Base-by-base conservation (phyloP, 1,140 invertebrate genomes). In the Euura lappo region DNA sequence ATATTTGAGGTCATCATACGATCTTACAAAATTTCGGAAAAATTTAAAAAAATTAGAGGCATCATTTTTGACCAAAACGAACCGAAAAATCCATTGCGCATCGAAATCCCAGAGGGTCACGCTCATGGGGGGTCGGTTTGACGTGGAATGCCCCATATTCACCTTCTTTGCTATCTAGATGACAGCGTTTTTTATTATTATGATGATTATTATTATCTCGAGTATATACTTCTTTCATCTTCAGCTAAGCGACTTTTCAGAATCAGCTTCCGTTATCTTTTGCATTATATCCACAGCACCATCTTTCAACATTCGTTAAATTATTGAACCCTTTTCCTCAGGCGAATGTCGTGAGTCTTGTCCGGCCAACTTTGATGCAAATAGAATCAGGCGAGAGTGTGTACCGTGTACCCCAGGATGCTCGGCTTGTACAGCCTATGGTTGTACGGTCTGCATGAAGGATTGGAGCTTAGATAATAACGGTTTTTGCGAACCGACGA, bases 301-400 rank as follows among this genome's bases (percentile, higher is more conserved):
- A 6, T 11, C 13, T 60, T 60, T 44, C 45, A 81, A 28, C 1
- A 28, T 28, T 28, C 28, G 28, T 28, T 28, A 28, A 28, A 28
- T 28, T 28, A 28, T 28, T 28, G 28, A 28, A 28, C 28, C 28
- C 28, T 1, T 79, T 46, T 79, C 77, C n/a, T 65, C 71, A 82
- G 87, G 87, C 43, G 83, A 77, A 6, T 91, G 90, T 73, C 80
- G 79, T n/a, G 77, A 74, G 10, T 84, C 89, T 28, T 96, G 94
- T 81, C 93, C 94, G 2, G 88, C 88, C 47, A 92, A 93, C 6
- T 93, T 91, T 79, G 94, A 91, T 83, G 90, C 91, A 0, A 94
- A 95, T 77, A 93, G 92, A 74, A 93, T 94, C 74, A 89, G 93
- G 51, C 89, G 91, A 70, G 94, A 95, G 83, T 95, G 94, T 78